A percentile compares a stretch with the other conserved stretches of the same genome.
Evolutionary conservation across 2,797 vertebrate genomes (phyloP).

Genomic region (Paramormyrops hopkinsi): DNA sequence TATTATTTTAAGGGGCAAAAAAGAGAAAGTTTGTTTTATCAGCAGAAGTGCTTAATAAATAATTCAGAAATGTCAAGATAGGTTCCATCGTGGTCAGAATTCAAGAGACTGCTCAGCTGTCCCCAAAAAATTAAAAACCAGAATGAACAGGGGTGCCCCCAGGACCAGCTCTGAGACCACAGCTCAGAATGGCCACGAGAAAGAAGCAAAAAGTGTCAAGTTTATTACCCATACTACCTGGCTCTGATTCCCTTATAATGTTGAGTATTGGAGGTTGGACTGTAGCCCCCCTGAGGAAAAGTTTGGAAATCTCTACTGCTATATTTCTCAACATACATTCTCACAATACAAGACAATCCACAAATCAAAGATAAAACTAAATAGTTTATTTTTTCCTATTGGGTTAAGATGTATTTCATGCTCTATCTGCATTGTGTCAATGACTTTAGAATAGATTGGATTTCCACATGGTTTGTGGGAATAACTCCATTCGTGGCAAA

Average conservation of each 20-base stretch:
- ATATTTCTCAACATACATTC: background rate
- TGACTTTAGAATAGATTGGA: conserved; percentile 20
- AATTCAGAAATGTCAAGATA: background rate
- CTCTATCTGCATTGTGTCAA: conserved; percentile 24
- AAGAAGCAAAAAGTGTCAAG: background rate
- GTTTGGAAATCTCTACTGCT: background rate
- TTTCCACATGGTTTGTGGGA: background rate
- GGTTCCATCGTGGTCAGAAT: background rate
- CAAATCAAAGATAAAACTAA: conserved; percentile 34
- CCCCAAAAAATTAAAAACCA: background rate
- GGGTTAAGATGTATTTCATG: conserved; percentile 21
- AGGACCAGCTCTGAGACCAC: background rate
- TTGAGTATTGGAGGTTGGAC: background rate
- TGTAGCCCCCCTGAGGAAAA: background rate
- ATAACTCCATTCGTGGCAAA: conserved; percentile 15
- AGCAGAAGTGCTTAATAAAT: background rate
- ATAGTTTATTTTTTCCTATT: background rate
- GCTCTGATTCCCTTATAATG: background rate
- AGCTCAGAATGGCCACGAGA: background rate
- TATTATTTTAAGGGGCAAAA: background rate
- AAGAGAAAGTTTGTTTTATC: background rate
- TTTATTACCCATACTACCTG: background rate
- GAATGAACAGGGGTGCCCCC: background rate
- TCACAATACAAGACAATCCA: background rate
- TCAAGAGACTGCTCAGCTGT: background rate